These are phyloP conservation scores for Selene dorsalis DNA, from an alignment of 2,797 vertebrate genomes.

Conservation along the genomic window DNA sequence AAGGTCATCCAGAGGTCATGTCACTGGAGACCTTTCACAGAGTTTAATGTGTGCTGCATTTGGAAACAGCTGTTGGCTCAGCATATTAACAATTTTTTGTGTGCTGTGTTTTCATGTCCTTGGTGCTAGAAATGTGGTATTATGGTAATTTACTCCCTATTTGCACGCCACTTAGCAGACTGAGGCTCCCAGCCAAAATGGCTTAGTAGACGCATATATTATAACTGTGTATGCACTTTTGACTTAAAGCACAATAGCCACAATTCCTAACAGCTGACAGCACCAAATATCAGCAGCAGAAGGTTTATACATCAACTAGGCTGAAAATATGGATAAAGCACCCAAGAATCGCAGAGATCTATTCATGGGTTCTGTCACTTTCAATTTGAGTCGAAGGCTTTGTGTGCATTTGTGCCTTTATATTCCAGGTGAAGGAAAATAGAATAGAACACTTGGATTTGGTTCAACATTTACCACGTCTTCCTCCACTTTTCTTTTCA, in stretches of 20 bases:
- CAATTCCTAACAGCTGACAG: constrained; percentile 17
- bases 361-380: constrained; percentile 28
- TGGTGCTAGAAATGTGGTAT: constrained; percentile 49
- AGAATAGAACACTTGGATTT: constrained; percentile 44
- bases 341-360: not conserved
- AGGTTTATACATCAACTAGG: constrained; percentile 10
- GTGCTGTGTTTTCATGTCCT: constrained; percentile 33
- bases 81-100: constrained; percentile 30
- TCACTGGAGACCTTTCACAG: constrained; percentile 24
- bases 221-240: constrained; percentile 47
- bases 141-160: constrained; percentile 67
- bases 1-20: constrained; percentile 42
- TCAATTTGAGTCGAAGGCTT: constrained; percentile 6
- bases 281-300: constrained; percentile 4
- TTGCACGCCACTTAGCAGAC: constrained; percentile 62
- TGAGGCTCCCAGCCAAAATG: constrained; percentile 51
- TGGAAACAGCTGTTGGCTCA: constrained; percentile 46
- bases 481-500: constrained; percentile 78
- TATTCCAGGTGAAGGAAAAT: constrained; percentile 51
- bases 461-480: constrained; percentile 64
- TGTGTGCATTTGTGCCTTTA: constrained; percentile 2
- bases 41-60: constrained; percentile 18
- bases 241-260: constrained; percentile 47
- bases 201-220: constrained; percentile 52
- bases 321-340: constrained; percentile 13